Evolutionary conservation across 2,888 invertebrate genomes (phyloP), one percentile per base, ranked within the genome.

Genomic region (Piscicola geometra): DNA sequence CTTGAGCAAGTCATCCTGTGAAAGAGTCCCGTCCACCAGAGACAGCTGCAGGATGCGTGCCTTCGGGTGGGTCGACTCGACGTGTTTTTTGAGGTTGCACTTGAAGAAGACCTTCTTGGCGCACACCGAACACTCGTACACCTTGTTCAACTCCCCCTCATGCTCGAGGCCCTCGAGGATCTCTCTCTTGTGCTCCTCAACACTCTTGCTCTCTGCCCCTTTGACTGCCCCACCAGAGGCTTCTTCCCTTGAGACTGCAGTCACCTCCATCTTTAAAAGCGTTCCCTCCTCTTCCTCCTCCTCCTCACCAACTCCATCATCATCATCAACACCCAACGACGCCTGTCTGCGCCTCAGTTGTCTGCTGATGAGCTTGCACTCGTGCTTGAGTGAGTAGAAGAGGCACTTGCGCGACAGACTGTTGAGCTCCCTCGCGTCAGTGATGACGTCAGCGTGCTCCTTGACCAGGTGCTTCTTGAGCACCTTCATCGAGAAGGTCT

Each of bases 41-140:
- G n/a, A 52, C 47, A 77, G n/a, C 2, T 30, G 47, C 32, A 76
- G 36, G 3, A 77, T 25, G n/a, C 28, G 71, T 1, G 78, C 78
- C 18, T 33, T 80, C 25, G 81, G 80, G 79, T 84, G 84, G 67
- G 81, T 81, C 21, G 80, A 79, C 52, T 82, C 78, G 79, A 96
- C 94, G 85, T 96, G 96, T 86, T 96, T 97, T 70, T 94, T 94
- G 76, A 96, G 92, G 86, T 96, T 96, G 95, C 96, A 96, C 80
- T 94, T 90, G 95, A 96, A 96, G 85, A 96, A 96, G 50, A 94
- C 95, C 81, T 93, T 90, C 84, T 94, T 93, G 75, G 92, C 91
- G 87, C 96, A 96, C 21, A 92, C 88, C 0, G 95, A 94, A 86
- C 96, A 96, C 86, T 94, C 93, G 85, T 94, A 96, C 0, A 95